These are phyloP conservation scores for Sphaeridia pumilis DNA, from an alignment of 2,888 invertebrate species.

Conservation along the genomic window DNA sequence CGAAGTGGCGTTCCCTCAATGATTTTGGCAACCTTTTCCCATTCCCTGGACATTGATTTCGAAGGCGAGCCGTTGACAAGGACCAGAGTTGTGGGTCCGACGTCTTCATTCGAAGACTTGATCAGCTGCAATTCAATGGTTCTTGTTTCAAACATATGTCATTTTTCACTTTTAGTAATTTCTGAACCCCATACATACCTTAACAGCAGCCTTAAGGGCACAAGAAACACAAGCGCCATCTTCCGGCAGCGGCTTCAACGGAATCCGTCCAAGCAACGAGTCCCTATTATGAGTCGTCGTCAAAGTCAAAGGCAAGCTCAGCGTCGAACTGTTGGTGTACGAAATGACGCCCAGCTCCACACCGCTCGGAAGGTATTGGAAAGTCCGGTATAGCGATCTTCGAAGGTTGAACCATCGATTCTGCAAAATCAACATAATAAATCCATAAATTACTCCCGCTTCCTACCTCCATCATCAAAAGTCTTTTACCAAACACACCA, in stretches of 20 bases:
- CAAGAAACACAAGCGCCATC: slow-evolving; percentile 32
- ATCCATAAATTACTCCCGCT: neutral
- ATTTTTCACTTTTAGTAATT: too few relatives aligned
- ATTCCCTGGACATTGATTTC: slow-evolving; percentile 30
- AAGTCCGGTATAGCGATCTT: slow-evolving; percentile 35
- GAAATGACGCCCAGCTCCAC: slow-evolving; percentile 36
- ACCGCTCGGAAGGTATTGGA: slow-evolving; percentile 35
- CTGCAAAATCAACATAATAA: slow-evolving; percentile 20
- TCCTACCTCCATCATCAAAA: too few relatives aligned
- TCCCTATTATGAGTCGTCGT: slow-evolving; percentile 36
- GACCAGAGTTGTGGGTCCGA: slow-evolving; percentile 35
- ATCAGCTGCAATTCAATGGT: slow-evolving; percentile 34
- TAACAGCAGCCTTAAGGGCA: slow-evolving; percentile 32
- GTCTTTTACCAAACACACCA: too few relatives aligned
- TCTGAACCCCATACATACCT: too few relatives aligned
- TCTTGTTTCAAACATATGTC: too few relatives aligned
- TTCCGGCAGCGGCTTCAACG: slow-evolving; percentile 32
- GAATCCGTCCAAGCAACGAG: slow-evolving; percentile 36
- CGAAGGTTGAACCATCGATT: slow-evolving; percentile 36
- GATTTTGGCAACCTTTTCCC: slow-evolving; percentile 34
- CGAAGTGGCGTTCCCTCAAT: slow-evolving; percentile 33
- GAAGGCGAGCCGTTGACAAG: slow-evolving; percentile 34
- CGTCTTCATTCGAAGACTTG: slow-evolving; percentile 30
- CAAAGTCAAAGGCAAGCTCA: slow-evolving; percentile 35
- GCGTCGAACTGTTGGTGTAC: slow-evolving; percentile 31